These are phyloP conservation scores for Chamaea fasciata DNA, from an alignment of 2,113 vertebrate genomes.

Conservation along the genomic window DNA sequence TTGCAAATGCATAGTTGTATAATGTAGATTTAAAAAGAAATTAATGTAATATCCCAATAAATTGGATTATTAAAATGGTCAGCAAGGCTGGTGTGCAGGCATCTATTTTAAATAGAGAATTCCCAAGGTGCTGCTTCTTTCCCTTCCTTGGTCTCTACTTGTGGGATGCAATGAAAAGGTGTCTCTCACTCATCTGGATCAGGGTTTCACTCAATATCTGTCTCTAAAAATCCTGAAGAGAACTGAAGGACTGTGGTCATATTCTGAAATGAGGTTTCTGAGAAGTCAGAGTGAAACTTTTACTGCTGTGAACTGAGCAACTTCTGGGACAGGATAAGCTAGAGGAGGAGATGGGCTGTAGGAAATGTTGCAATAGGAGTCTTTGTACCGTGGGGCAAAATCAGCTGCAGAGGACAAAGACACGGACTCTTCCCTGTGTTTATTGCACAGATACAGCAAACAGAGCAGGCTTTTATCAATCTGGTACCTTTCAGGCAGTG, in stretches of 20 bases:
- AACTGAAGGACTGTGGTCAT: background rate
- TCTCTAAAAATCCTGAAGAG: background rate
- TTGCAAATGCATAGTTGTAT: background rate
- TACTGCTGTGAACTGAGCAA: background rate
- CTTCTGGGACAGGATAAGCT: background rate
- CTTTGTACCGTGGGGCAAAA: background rate
- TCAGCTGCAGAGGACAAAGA: background rate
- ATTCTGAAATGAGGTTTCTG: background rate
- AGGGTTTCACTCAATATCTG: background rate
- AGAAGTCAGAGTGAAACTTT: background rate
- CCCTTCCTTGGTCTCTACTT: background rate
- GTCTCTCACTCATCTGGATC: background rate
- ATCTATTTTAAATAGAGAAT: background rate
- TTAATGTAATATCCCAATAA: background rate
- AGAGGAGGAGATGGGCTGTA: background rate
- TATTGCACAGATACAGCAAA: background rate
- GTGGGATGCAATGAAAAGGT: background rate
- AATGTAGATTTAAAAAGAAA: background rate
- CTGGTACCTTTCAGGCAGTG: background rate
- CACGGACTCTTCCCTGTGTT: background rate
- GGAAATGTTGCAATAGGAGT: constrained; percentile 23
- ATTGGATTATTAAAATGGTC: background rate
- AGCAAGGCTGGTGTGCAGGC: background rate
- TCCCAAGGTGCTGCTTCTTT: background rate
- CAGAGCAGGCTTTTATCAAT: background rate